Evolutionary conservation across 2,797 vertebrate genomes (phyloP).

Genomic region (Halcyon badia): DNA sequence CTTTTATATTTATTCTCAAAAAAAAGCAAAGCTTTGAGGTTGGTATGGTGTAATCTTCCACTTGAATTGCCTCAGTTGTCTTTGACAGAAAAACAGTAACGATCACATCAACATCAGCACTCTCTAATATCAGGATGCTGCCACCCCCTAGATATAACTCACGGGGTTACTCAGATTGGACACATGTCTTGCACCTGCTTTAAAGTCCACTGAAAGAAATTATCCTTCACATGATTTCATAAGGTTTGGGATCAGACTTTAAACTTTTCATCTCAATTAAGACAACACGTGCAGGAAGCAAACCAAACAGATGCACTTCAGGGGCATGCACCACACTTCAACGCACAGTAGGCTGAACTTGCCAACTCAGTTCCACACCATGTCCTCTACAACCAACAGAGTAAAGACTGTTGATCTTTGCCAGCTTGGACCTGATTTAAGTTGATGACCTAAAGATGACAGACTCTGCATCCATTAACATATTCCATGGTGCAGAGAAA

Average conservation of each 20-base stretch:
- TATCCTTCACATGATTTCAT: not conserved
- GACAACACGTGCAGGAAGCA: accelerated
- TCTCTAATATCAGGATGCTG: not conserved
- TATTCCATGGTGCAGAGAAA: not conserved
- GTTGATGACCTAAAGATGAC: not conserved
- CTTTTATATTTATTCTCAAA: not conserved
- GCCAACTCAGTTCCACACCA: not conserved
- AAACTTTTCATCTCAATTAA: not conserved
- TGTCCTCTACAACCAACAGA: not conserved
- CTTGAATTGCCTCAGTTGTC: not conserved
- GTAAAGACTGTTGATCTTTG: not conserved
- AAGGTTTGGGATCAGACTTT: not conserved
- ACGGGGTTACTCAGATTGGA: not conserved
- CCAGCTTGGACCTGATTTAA: not conserved
- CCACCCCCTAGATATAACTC: not conserved
- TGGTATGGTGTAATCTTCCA: not conserved
- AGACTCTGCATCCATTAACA: not conserved
- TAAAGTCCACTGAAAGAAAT: not conserved
- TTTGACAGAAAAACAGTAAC: not conserved
- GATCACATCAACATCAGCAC: not conserved
- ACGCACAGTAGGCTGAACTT: not conserved
- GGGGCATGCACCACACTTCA: not conserved
- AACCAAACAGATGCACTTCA: not conserved
- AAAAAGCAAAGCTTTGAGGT: not conserved
- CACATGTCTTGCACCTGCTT: not conserved